phyloP scores from a whole-genome alignment of 2,888 invertebrate species.

The Scrobipalpa costella region DNA sequence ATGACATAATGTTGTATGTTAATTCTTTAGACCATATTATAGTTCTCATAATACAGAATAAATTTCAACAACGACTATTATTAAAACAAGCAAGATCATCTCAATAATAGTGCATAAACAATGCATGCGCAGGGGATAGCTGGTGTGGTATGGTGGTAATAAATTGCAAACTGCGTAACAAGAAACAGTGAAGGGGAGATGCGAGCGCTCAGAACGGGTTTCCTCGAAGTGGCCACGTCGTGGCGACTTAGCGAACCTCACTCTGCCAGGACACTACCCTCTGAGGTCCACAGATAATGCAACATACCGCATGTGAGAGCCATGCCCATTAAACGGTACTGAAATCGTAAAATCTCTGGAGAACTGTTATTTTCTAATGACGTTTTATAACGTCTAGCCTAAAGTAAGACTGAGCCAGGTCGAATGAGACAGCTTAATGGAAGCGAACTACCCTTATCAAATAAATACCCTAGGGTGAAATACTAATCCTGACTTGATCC shows the following conservation, averaged over 20 bases:
- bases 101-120: not conserved
- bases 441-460: not conserved
- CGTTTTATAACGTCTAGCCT: not conserved
- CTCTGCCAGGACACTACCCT: conserved; percentile 27
- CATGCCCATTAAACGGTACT: not conserved
- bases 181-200: conserved; percentile 21
- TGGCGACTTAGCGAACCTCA: conserved; percentile 5
- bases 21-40: not conserved
- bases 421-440: not conserved
- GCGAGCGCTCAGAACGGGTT: conserved; percentile 27
- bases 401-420: not conserved
- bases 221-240: conserved; percentile 11
- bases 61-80: not conserved
- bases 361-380: conserved; percentile 1
- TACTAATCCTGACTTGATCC: not conserved
- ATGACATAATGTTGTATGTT: conserved; percentile 14
- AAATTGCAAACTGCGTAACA: conserved; percentile 17
- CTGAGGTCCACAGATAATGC: conserved; percentile 14
- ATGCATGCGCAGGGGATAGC: not conserved
- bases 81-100: not conserved
- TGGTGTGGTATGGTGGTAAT: conserved; percentile 8
- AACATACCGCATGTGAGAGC: not conserved
- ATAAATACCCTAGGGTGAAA: not conserved
- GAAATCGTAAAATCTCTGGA: not conserved
- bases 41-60: not conserved